Percentiles rank a stretch among this genome's conserved stretches.
Conservation (phyloP, 2,113 vertebrate genomes). For the Tetrax tetrax region DNA sequence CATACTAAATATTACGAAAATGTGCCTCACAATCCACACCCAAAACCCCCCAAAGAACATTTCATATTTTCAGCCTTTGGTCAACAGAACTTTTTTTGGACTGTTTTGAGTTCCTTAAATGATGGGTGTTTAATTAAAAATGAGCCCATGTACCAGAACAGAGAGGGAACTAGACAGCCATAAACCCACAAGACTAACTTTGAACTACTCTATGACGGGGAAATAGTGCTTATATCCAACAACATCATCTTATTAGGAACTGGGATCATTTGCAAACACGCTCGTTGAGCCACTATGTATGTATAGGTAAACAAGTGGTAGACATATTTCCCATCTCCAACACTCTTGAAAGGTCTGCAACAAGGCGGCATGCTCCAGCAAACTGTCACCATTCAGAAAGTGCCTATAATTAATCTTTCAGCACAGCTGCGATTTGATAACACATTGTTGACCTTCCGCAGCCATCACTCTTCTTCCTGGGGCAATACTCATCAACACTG, state of each 20-base stretch:
- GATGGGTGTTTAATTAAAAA: conserved; percentile 72
- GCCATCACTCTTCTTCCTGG: background rate
- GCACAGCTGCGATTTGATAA: background rate
- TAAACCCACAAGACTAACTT: conserved; percentile 61
- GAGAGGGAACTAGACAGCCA: conserved; percentile 62
- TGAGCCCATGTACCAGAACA: conserved; percentile 30
- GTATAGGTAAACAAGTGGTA: background rate
- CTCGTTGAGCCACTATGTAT: background rate
- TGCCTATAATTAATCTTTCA: background rate
- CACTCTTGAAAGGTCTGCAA: background rate
- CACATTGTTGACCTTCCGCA: background rate
- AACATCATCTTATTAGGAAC: background rate
- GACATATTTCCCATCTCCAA: conserved; percentile 2
- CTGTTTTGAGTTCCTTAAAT: conserved; percentile 64
- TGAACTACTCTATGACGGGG: conserved; percentile 31
- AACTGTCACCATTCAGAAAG: background rate
- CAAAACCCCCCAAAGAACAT: conserved; percentile 75
- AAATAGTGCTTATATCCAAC: conserved; percentile 24
- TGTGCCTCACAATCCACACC: conserved; percentile 74
- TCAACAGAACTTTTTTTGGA: conserved; percentile 63
- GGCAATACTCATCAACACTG: background rate
- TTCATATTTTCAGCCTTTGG: conserved; percentile 78
- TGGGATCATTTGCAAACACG: background rate
- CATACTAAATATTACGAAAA: conserved; percentile 76
- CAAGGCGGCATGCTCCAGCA: background rate